Evolutionary conservation across 2,888 invertebrate genomes (phyloP).

Genomic region (Leucoptera coffeella): DNA sequence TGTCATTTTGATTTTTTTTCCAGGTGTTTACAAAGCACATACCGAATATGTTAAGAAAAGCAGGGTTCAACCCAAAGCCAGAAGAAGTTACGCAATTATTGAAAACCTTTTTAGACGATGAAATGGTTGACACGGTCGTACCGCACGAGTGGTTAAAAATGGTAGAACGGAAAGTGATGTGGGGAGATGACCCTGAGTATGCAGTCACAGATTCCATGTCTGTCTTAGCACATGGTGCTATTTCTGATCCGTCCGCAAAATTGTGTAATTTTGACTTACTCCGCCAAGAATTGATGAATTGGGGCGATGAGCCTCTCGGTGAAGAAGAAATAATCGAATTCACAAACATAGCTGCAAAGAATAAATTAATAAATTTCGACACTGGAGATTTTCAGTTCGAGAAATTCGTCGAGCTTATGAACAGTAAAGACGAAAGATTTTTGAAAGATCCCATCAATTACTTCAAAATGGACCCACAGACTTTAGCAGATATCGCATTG

Average conservation of each 20-base stretch:
- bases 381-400: conserved; percentile 20
- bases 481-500: conserved; percentile 30
- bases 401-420: conserved; percentile 39
- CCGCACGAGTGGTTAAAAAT: conserved; percentile 31
- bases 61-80: conserved; percentile 37
- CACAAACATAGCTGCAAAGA: conserved; percentile 21
- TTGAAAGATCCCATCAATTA: conserved; percentile 33
- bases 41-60: conserved; percentile 27
- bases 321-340: conserved; percentile 33
- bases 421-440: conserved; percentile 21
- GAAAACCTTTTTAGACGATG: conserved; percentile 28
- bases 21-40: conserved; percentile 23
- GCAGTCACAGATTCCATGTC: conserved; percentile 26
- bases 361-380: conserved; percentile 26
- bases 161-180: conserved; percentile 36
- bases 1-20: conserved; percentile 2
- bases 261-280: conserved; percentile 20
- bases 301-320: conserved; percentile 32
- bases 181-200: conserved; percentile 34
- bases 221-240: too few relatives aligned
- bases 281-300: conserved; percentile 21
- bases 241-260: too few relatives aligned
- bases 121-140: conserved; percentile 31
- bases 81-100: conserved; percentile 22
- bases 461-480: conserved; percentile 40